These are phyloP conservation scores for Steromphala cineraria DNA, from an alignment of 2,888 invertebrate species.

Conservation along the genomic window DNA sequence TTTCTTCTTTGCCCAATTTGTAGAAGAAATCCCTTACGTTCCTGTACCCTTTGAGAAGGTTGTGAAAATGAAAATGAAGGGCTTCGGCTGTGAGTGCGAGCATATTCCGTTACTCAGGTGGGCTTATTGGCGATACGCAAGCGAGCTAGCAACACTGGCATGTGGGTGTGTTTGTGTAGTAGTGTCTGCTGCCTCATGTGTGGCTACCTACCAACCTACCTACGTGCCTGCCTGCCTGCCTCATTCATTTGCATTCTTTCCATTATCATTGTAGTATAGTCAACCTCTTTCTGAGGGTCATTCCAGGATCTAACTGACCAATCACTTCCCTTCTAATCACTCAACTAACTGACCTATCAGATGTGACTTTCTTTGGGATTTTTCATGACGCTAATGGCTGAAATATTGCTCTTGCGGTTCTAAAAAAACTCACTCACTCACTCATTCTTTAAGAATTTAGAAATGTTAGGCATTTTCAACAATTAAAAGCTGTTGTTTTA, in stretches of 20 bases:
- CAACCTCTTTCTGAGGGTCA: neutral
- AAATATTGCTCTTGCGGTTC: no score
- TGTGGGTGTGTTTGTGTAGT: neutral
- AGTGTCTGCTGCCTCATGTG: neutral
- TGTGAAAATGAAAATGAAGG: constrained; percentile 64
- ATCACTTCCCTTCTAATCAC: no score
- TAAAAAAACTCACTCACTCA: no score
- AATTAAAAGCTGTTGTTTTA: no score
- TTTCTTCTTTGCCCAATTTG: constrained; percentile 24
- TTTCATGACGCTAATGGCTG: no score
- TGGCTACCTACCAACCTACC: neutral
- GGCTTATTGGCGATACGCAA: constrained; percentile 15
- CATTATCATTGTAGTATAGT: neutral
- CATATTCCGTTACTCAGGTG: constrained; percentile 60
- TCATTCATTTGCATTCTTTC: neutral
- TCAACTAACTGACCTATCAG: no score
- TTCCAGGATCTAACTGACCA: neutral
- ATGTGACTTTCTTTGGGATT: no score
- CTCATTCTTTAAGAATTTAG: no score
- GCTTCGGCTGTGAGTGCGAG: constrained; percentile 54
- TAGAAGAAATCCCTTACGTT: constrained; percentile 67
- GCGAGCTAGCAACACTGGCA: neutral
- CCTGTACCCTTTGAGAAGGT: constrained; percentile 65
- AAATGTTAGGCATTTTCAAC: no score
- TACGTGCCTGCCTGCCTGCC: neutral